Conservation (phyloP, 2,113 vertebrate species). For the Ciconia stormi region DNA sequence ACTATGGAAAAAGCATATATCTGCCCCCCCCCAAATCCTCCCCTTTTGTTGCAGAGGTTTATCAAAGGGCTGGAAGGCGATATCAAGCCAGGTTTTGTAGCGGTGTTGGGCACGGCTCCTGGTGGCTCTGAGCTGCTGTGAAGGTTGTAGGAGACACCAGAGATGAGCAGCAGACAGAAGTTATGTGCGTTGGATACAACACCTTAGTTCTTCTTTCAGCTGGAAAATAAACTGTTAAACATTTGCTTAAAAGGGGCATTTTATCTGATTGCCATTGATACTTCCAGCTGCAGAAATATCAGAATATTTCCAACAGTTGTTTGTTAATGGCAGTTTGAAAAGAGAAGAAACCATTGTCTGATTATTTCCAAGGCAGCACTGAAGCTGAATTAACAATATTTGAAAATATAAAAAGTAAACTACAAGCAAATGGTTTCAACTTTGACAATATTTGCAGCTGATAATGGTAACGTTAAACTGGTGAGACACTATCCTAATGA, state of each 20-base stretch:
- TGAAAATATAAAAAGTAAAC: not conserved
- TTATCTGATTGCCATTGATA: not conserved
- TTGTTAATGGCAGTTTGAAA: not conserved
- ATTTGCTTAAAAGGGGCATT: not conserved
- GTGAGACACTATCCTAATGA: not conserved
- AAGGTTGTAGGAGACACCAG: not conserved
- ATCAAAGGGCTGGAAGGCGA: not conserved
- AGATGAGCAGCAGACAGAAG: not conserved
- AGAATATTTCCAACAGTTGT: not conserved
- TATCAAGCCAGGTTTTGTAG: not conserved
- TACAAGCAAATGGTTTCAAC: not conserved
- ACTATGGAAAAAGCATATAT: not conserved
- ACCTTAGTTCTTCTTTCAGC: not conserved
- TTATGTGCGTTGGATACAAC: not conserved
- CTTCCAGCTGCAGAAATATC: not conserved
- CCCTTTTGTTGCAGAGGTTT: not conserved
- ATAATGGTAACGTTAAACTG: not conserved
- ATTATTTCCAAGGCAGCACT: not conserved
- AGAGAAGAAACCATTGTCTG: not conserved
- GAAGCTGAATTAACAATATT: not conserved
- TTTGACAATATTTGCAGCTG: not conserved
- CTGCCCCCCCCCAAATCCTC: not conserved
- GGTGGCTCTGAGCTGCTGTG: not conserved
- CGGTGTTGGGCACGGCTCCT: not conserved
- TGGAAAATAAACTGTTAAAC: not conserved